phyloP scores from a whole-genome alignment of 2,797 vertebrate genomes.

The Hoplostethus mediterraneus region DNA sequence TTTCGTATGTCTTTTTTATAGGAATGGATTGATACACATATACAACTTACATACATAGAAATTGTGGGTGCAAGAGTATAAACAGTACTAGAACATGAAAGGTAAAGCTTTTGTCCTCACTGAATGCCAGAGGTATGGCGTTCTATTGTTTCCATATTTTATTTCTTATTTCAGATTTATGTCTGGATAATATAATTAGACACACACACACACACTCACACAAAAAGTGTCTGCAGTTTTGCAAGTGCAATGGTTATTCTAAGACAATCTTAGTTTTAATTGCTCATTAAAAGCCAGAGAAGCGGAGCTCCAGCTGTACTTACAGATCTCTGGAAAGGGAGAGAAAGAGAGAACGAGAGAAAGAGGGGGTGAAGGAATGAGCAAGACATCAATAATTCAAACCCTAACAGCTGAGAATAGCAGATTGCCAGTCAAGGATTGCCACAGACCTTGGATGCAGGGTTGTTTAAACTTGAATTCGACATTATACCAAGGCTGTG shows the following conservation, averaged over 20 bases:
- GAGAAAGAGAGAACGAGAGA: neutral
- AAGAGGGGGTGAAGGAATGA: neutral
- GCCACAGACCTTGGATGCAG: conserved; percentile 28
- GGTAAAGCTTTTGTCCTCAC: no score
- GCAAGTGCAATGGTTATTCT: neutral
- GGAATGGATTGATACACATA: neutral
- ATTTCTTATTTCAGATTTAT: neutral
- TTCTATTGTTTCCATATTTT: no score
- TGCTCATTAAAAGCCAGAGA: conserved; percentile 4
- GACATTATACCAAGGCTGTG: conserved; percentile 38
- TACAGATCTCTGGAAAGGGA: neutral
- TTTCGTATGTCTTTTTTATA: neutral
- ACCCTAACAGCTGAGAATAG: conserved; percentile 41
- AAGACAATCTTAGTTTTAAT: neutral
- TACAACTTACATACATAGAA: no score
- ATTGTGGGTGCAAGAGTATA: no score
- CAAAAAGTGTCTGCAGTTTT: neutral
- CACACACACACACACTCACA: neutral
- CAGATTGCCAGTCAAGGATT: conserved; percentile 39
- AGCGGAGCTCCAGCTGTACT: conserved; percentile 10
- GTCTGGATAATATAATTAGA: neutral
- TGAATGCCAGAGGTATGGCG: no score
- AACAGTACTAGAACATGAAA: no score
- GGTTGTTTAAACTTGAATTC: conserved; percentile 46
- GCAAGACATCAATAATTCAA: conserved; percentile 42